These are phyloP conservation scores for Rhodinocichla rosea DNA, from an alignment of 2,113 vertebrate species.

Conservation along the genomic window DNA sequence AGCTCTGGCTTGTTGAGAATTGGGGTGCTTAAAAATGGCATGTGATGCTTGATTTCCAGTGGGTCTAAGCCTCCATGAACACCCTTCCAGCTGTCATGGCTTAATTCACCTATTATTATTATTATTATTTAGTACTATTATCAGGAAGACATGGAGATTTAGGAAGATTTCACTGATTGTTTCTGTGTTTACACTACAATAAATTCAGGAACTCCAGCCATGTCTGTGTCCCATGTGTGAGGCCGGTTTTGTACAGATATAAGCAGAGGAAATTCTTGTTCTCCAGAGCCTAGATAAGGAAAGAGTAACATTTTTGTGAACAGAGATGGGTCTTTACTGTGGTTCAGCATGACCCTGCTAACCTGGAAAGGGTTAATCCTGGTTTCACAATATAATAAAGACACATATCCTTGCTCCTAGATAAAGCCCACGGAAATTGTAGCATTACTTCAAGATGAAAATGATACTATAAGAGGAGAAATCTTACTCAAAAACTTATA, in stretches of 20 bases:
- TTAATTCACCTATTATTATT: background rate
- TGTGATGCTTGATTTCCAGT: background rate
- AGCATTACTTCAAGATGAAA: background rate
- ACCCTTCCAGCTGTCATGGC: background rate
- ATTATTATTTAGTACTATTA: background rate
- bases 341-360: background rate
- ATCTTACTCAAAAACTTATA: background rate
- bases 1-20: background rate
- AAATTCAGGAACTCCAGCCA: background rate
- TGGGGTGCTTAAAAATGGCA: background rate
- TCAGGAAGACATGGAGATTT: background rate
- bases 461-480: background rate
- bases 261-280: conserved; percentile 5
- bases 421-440: background rate
- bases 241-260: background rate
- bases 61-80: background rate
- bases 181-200: background rate
- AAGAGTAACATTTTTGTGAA: background rate
- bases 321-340: background rate
- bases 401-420: background rate
- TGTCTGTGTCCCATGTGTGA: background rate
- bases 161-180: background rate
- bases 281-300: background rate
- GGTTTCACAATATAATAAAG: background rate
- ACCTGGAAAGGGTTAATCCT: background rate